Base-by-base conservation (phyloP, 2,797 vertebrate genomes). In the Denticeps clupeoides region DNA sequence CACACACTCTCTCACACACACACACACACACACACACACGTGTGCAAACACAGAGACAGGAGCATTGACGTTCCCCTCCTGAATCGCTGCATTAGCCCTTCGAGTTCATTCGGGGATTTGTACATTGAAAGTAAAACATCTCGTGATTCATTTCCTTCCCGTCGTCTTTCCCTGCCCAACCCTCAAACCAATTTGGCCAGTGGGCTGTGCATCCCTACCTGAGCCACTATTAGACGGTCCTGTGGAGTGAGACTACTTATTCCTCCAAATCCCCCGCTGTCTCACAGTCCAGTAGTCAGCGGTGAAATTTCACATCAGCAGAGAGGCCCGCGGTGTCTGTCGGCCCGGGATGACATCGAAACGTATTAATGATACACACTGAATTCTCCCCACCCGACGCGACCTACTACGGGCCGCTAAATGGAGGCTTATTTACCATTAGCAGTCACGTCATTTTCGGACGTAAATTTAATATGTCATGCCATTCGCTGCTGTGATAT, bases 101-200 rank as follows among this genome's bases (percentile, higher is more conserved):
- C 53, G 59, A 45, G 54, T 32, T 40, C 42, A 49, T 38, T 46
- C 46, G 51, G 32, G 62, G 64, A 67, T 73, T 70, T 69, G 64
- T 55, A 73, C 63, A 51, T 60, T 73, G 62, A 64, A n/a, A 65
- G 63, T 58, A 67, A 65, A 65, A 67, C 63, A 45, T 55, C 32
- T 57, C 28, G 47, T 21, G 26, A 12, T 42, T 26, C 41, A 38
- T 58, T 50, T 42, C 45, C 22, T 28, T 46, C 28, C 55, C 28
- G 49, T 51, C 37, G 55, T 56, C 59, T 55, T 47, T 45, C 52
- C 16, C 46, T 53, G n/a, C n/a, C n/a, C n/a, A n/a, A n/a, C 31
- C 33, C 23, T 45, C 45, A 41, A 58, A 44, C 46, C 57, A 59
- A 63, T 67, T 67, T 61, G 60, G 45, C 53, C 49, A 57, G 28